A percentile compares a stretch with the other conserved stretches of the same genome.
Evolutionary conservation across 2,888 invertebrate genomes (phyloP).

Genomic region (Drosophila kanekoi): DNA sequence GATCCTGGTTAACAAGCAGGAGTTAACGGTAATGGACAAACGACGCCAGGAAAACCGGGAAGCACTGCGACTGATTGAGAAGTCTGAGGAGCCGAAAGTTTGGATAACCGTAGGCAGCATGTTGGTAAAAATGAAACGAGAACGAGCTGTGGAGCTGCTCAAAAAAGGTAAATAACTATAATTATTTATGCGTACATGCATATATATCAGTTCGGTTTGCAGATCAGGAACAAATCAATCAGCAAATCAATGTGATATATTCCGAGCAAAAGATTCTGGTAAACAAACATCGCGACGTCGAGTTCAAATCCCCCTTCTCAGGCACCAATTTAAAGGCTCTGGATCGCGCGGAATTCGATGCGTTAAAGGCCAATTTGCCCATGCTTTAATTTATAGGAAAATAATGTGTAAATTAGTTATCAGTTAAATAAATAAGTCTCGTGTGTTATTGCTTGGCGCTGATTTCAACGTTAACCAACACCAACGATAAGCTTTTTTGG

Average conservation of each 20-base stretch:
- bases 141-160: slow-evolving; percentile 80
- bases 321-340: slow-evolving; percentile 84
- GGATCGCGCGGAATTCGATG: slow-evolving; percentile 80
- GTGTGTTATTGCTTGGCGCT: slow-evolving; percentile 7
- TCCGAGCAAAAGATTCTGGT: slow-evolving; percentile 84
- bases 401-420: not conserved
- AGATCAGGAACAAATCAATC: slow-evolving; percentile 83
- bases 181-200: not conserved
- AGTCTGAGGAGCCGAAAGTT: slow-evolving; percentile 78
- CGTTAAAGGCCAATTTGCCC: slow-evolving; percentile 81
- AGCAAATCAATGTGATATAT: slow-evolving; percentile 82
- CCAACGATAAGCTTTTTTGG: slow-evolving; percentile 51
- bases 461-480: slow-evolving; percentile 29
- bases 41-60: slow-evolving; percentile 82
- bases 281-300: slow-evolving; percentile 84
- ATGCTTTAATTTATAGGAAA: slow-evolving; percentile 55
- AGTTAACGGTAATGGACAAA: slow-evolving; percentile 82
- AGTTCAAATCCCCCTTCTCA: slow-evolving; percentile 79
- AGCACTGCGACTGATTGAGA: slow-evolving; percentile 81
- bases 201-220: slow-evolving; percentile 2
- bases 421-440: slow-evolving; percentile 12
- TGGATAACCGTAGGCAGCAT: slow-evolving; percentile 85
- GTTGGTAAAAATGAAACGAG: slow-evolving; percentile 80
- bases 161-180: slow-evolving; percentile 76
- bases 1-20: slow-evolving; percentile 83